Base-by-base conservation (phyloP, 2,113 vertebrate species). In the Seriola quinqueradiata region DNA sequence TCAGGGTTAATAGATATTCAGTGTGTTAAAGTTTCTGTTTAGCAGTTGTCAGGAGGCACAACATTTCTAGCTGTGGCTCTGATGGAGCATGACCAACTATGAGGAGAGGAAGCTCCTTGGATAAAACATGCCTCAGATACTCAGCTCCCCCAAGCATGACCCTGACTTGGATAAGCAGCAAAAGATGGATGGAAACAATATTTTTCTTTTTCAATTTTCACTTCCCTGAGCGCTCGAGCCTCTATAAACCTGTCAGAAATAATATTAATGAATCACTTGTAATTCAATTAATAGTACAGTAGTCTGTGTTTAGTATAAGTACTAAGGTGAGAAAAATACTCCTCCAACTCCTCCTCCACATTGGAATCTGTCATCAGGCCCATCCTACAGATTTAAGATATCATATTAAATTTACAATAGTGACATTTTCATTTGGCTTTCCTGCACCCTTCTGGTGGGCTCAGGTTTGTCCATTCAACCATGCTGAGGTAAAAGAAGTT, bases 11-110 rank as follows among this genome's bases (percentile, higher is more conserved):
- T 38, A 74, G 64, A 76, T 81, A 81, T 75, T 85, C 59, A 75
- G 44, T 55, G 58, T 83, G 58, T 40, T 83, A 77, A 87, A 87
- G 52, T 21, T 72, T 81, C 73, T 83, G 42, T 88, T 86, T 67
- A 72, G 69, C 76, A 77, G 48, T 48, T 70, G 72, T 79, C 77
- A 75, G 34, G 61, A 64, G 67, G 57, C 60, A 81, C 32, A 63
- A 60, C 17, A 78, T 75, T 61, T 83, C 61, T 67, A 48, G 44
- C 72, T 75, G 70, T 79, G 58, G 52, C 77, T 86, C 77, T 52
- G 73, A 66, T 65, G 74, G 67, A 75, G 79, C 81, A 64, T 82
- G 76, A 69, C 78, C 72, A 69, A 67, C 38, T 70, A 77, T 50
- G 73, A 79, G 54, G 44, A 70, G 48, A 52, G 48, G 79, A 87